phyloP scores from a whole-genome alignment of 2,888 invertebrate genomes.

The Sphaeridia pumilis region DNA sequence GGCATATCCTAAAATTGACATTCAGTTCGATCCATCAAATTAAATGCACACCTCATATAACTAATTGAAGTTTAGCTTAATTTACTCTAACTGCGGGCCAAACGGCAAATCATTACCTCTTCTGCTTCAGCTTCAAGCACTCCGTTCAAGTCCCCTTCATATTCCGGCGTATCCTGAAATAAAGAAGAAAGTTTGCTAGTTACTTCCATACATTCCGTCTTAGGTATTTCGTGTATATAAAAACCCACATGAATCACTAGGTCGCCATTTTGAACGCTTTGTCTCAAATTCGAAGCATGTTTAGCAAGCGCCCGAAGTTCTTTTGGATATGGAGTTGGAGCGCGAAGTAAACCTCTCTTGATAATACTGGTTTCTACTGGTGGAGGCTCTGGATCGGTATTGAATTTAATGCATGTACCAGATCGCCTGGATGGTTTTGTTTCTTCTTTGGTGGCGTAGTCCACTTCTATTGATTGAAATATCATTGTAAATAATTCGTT shows the following conservation, averaged over 20 bases:
- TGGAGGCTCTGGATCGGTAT: constrained; percentile 48
- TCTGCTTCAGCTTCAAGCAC: constrained; percentile 7
- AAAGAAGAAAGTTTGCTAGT: not conserved
- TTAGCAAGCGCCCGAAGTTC: constrained; percentile 67
- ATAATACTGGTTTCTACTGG: constrained; percentile 21
- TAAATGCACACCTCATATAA: no score
- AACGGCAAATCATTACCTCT: constrained; percentile 5
- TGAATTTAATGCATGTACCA: constrained; percentile 43
- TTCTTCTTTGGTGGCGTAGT: not conserved
- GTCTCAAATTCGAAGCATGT: constrained; percentile 43
- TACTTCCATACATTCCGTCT: not conserved
- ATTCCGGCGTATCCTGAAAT: constrained; percentile 32
- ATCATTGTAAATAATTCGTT: no score
- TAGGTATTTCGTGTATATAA: constrained; percentile 1
- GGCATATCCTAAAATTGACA: no score
- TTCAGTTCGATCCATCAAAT: no score
- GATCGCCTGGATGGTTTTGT: constrained; percentile 21
- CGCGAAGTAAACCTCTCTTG: constrained; percentile 51
- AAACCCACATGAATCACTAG: constrained; percentile 27
- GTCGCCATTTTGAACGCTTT: constrained; percentile 30
- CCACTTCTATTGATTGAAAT: not conserved
- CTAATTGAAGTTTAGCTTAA: no score
- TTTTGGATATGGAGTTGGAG: constrained; percentile 88
- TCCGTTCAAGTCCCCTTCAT: constrained; percentile 23
- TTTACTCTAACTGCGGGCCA: no score